Base-by-base conservation (phyloP, 2,797 vertebrate genomes). In the Myioborus melanocephalus region DNA sequence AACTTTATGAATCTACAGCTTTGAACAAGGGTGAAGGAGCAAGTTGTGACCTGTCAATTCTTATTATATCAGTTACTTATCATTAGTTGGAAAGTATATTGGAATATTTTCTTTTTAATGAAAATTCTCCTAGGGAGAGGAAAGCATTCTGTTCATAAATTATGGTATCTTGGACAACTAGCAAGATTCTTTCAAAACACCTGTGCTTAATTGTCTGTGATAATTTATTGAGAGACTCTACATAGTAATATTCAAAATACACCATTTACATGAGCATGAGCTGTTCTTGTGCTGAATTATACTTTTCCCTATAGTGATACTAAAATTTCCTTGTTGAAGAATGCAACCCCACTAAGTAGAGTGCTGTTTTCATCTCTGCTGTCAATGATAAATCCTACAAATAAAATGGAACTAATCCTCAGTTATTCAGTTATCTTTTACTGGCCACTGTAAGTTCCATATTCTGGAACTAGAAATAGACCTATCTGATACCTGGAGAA, bases 11-110 rank as follows among this genome's bases (percentile, higher is more conserved):
- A 65, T 61, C 37, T 66, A 59, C 75, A 78, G 19, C 34, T 77
- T 87, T 90, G 59, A 73, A 73, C 63, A 56, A 39, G 37, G 30
- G 44, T 63, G 37, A 93, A 95, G 44, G 22, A 87, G 27, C 75
- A 84, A 92, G 63, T 81, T 89, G 50, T 85, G 55, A 88, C 59
- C 44, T 94, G 95, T 95, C 95, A 87, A 19, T 71, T 96, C 90
- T 73, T 61, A 35, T 95, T 90, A 95, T 34, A 32, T 84, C 76
- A 55, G 71, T 91, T 86, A 87, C 89, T 90, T 90, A 87, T 94
- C 68, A 85, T 77, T 83, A 92, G 66, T 43, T 75, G 83, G 91
- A 90, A 92, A 93, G 56, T 52, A 79, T 60, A 78, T 66, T 65
- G 76, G 30, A 52, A n/a, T 59, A 68, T 65, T 35, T 30, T 22